These are phyloP conservation scores for Lateolabrax maculatus DNA, from an alignment of 2,797 vertebrate genomes.

Conservation along the genomic window DNA sequence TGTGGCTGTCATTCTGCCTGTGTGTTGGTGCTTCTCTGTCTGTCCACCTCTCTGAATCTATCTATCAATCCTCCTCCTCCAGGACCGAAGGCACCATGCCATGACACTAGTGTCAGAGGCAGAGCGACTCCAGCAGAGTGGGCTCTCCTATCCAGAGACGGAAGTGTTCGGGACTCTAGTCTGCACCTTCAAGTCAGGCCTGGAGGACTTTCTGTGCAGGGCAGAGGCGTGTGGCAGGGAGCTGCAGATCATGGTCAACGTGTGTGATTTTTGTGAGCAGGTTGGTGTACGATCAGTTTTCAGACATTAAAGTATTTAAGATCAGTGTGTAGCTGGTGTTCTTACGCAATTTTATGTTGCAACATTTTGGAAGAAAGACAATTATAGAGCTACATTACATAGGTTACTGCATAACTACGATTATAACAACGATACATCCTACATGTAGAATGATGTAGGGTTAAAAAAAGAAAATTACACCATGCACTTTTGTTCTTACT, in stretches of 20 bases:
- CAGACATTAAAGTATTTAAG: neutral
- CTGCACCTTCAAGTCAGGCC: conserved; percentile 84
- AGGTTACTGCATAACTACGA: neutral
- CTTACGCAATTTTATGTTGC: neutral
- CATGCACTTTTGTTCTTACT: neutral
- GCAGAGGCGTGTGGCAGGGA: conserved; percentile 89
- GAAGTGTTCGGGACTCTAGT: conserved; percentile 81
- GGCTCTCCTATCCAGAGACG: conserved; percentile 80
- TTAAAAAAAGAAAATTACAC: neutral
- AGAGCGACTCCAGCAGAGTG: conserved; percentile 78
- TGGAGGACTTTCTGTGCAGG: conserved; percentile 88
- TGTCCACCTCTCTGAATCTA: conserved; percentile 9
- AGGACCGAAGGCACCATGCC: conserved; percentile 90
- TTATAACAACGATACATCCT: neutral
- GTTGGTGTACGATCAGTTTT: conserved; percentile 72
- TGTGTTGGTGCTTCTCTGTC: neutral
- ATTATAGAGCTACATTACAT: neutral
- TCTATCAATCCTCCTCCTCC: conserved; percentile 6
- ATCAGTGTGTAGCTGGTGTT: neutral
- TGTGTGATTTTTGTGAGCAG: conserved; percentile 90
- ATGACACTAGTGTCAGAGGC: conserved; percentile 89
- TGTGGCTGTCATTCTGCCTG: neutral
- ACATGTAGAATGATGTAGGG: neutral
- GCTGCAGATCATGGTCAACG: conserved; percentile 85
- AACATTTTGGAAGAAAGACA: neutral